phyloP scores from a whole-genome alignment of 2,888 invertebrate genomes.

The Nymphalis c-album region DNA sequence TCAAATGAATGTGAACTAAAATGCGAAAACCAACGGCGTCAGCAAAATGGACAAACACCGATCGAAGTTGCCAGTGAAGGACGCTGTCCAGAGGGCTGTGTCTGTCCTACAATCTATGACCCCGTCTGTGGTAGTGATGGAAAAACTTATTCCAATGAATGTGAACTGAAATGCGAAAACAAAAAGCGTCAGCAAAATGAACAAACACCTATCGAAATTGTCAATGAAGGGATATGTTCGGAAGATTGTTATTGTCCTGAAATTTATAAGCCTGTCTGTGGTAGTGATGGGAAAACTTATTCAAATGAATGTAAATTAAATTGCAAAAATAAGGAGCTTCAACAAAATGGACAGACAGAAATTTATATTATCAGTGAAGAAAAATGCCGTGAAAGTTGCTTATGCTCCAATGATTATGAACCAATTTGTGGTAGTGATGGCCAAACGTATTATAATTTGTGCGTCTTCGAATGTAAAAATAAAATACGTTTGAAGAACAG shows the following conservation, averaged over 20 bases:
- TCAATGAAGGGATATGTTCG: conserved; percentile 40
- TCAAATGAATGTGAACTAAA: conserved; percentile 35
- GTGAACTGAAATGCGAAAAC: conserved; percentile 34
- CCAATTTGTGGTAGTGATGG: conserved; percentile 46
- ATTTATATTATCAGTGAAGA: conserved; percentile 22
- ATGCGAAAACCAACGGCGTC: conserved; percentile 32
- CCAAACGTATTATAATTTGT: conserved; percentile 75
- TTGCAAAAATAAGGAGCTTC: conserved; percentile 35
- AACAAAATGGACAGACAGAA: conserved; percentile 4
- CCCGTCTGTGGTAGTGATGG: too few species aligned
- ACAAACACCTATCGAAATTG: conserved; percentile 22
- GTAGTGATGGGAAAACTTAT: conserved; percentile 37
- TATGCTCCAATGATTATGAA: conserved; percentile 23
- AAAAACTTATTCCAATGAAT: conserved; percentile 24
- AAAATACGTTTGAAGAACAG: conserved; percentile 10
- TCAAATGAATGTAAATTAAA: conserved; percentile 30
- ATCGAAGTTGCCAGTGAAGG: conserved; percentile 16
- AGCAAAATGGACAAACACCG: conserved; percentile 22
- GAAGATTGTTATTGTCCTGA: conserved; percentile 28
- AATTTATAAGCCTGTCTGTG: conserved; percentile 38
- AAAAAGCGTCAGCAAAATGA: conserved; percentile 24
- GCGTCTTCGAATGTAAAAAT: conserved; percentile 24
- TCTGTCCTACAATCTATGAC: too few species aligned
- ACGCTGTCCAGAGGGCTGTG: too few species aligned
- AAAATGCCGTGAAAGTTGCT: conserved; percentile 26